phyloP scores from a whole-genome alignment of 2,888 invertebrate genomes.

The Leptinotarsa haldemani region DNA sequence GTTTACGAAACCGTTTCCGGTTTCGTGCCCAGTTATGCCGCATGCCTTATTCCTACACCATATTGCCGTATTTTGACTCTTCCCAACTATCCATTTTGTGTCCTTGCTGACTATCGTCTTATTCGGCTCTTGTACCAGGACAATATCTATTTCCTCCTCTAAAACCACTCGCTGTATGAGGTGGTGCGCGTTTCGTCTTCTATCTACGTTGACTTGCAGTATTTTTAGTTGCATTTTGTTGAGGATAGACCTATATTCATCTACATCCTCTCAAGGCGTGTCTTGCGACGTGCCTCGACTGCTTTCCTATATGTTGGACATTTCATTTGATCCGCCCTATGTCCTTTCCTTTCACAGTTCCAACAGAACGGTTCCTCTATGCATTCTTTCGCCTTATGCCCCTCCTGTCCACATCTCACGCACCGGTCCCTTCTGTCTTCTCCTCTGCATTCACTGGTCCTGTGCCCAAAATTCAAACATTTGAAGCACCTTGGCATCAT shows the following conservation, averaged over 20 bases:
- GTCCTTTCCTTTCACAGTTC: conserved; percentile 7
- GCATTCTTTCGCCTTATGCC: conserved; percentile 19
- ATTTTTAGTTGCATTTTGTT: background rate
- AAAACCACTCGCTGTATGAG: background rate
- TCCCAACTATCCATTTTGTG: background rate
- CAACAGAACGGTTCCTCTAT: conserved; percentile 9
- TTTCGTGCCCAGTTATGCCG: background rate
- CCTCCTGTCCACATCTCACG: conserved; percentile 20
- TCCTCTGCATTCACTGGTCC: background rate
- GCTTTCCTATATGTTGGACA: conserved; percentile 17
- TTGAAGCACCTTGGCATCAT: background rate
- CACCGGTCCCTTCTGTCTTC: conserved; percentile 1
- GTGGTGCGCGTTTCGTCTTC: conserved; percentile 9
- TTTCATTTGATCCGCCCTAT: conserved; percentile 16
- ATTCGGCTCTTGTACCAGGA: conserved; percentile 13
- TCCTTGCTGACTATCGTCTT: background rate
- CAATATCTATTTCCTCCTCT: background rate
- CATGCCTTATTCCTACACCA: background rate
- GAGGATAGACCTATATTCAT: background rate
- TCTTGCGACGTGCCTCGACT: background rate
- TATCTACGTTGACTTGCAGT: conserved; percentile 4
- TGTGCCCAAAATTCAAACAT: background rate
- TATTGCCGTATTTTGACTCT: background rate
- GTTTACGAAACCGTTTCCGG: background rate
- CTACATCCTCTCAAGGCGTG: background rate